Conservation (phyloP, 2,888 invertebrate species). For the Toxonevra muliebris region DNA sequence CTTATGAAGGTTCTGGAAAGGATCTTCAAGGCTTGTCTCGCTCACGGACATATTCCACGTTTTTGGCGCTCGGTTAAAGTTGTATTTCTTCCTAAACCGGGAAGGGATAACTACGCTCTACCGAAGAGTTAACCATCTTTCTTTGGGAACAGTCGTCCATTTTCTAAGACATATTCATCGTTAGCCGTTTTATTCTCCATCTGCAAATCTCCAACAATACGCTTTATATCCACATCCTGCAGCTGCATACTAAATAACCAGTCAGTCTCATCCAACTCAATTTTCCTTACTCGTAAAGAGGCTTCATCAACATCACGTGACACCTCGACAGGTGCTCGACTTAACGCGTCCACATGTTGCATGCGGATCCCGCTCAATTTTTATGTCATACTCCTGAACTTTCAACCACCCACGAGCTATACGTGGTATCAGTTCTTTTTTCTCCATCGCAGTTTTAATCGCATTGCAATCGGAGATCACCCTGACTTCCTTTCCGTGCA, state of each 20-base stretch:
- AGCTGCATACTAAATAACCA: slow-evolving; percentile 26
- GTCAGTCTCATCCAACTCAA: slow-evolving; percentile 6
- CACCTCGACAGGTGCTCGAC: slow-evolving; percentile 18
- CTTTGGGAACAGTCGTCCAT: too few species aligned
- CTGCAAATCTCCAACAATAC: not conserved
- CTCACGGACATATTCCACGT: too few species aligned
- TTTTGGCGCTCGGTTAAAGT: too few species aligned
- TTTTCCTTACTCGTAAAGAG: slow-evolving; percentile 10
- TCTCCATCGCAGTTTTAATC: slow-evolving; percentile 33
- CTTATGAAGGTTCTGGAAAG: too few species aligned
- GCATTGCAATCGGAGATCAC: slow-evolving; percentile 36
- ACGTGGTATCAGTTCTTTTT: slow-evolving; percentile 29
- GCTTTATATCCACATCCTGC: slow-evolving; percentile 9
- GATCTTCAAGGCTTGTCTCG: too few species aligned
- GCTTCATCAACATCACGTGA: slow-evolving; percentile 8
- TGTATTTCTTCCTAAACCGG: too few species aligned
- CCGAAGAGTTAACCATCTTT: too few species aligned
- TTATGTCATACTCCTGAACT: slow-evolving; percentile 36
- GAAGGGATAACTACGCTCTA: too few species aligned
- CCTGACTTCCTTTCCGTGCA: slow-evolving; percentile 28
- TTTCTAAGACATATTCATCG: slow-evolving; percentile 11
- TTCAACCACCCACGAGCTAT: slow-evolving; percentile 37
- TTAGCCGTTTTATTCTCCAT: not conserved
- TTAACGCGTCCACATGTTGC: slow-evolving; percentile 29
- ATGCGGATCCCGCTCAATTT: slow-evolving; percentile 31